Conservation (phyloP, 2,888 invertebrate species). For the Romanomermis culicivorax region DNA sequence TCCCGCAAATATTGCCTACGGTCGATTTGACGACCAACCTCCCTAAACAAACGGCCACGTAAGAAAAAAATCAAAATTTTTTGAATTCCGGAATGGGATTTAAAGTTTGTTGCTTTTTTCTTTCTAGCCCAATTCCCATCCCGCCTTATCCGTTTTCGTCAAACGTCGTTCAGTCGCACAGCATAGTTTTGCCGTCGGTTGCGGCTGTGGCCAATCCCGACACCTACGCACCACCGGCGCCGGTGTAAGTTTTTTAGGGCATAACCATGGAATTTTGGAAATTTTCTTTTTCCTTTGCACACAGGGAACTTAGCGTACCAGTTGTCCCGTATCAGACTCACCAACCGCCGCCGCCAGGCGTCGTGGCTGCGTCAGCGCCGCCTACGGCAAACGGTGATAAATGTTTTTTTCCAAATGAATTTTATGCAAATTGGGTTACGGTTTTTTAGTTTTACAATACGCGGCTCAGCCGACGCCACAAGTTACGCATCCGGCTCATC, state of each 20-base stretch:
- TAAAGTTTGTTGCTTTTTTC: no score
- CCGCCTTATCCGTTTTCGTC: not conserved
- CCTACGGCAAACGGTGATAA: not conserved
- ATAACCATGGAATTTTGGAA: no score
- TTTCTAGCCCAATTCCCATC: not conserved
- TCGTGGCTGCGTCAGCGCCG: not conserved
- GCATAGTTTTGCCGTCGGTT: not conserved
- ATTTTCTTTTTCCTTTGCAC: no score
- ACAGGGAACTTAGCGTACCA: no score
- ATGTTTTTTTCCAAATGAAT: not conserved
- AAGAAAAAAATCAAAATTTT: no score
- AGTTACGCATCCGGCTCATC: not conserved
- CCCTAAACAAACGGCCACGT: no score
- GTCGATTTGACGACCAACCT: no score
- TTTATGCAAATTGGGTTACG: not conserved
- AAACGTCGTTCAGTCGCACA: not conserved
- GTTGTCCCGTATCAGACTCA: no score
- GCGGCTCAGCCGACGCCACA: not conserved
- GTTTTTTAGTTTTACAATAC: not conserved
- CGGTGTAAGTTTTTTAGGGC: no score
- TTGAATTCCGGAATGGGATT: no score
- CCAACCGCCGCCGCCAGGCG: no score
- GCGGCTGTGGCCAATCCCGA: not conserved
- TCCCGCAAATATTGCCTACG: no score
- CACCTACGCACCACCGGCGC: not conserved